Conservation (phyloP, 2,888 invertebrate species). For the Brassicogethes aeneus region DNA sequence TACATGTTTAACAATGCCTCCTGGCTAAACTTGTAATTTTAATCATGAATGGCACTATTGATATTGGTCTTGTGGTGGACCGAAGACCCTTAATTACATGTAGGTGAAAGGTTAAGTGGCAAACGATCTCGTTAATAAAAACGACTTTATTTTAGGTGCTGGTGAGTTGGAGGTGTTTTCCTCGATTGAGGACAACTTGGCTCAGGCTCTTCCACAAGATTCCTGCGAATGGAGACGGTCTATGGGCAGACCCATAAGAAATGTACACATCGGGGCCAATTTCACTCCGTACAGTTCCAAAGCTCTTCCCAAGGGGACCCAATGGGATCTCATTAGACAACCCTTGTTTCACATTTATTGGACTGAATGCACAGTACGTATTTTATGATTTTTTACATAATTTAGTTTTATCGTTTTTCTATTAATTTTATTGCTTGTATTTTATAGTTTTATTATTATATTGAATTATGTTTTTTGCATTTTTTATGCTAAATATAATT, state of each 20-base stretch:
- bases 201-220: constrained; percentile 76
- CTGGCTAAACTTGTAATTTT: constrained; percentile 27
- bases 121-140: neutral
- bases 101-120: constrained; percentile 40
- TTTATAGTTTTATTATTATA: too few species aligned
- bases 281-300: constrained; percentile 73
- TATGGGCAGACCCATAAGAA: constrained; percentile 76
- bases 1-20: constrained; percentile 24
- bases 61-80: constrained; percentile 52
- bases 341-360: constrained; percentile 92
- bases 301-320: constrained; percentile 57
- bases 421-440: too few species aligned
- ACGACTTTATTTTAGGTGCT: constrained; percentile 43
- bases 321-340: constrained; percentile 73
- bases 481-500: too few species aligned
- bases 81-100: constrained; percentile 67
- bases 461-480: too few species aligned
- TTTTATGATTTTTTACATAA: too few species aligned
- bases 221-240: constrained; percentile 88
- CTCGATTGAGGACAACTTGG: constrained; percentile 67
- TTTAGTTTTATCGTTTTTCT: too few species aligned
- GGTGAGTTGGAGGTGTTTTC: constrained; percentile 81
- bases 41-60: constrained; percentile 53
- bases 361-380: constrained; percentile 87
- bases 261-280: constrained; percentile 72